phyloP scores from a whole-genome alignment of 2,888 invertebrate species.

The Aphelenchoides bicaudatus region DNA sequence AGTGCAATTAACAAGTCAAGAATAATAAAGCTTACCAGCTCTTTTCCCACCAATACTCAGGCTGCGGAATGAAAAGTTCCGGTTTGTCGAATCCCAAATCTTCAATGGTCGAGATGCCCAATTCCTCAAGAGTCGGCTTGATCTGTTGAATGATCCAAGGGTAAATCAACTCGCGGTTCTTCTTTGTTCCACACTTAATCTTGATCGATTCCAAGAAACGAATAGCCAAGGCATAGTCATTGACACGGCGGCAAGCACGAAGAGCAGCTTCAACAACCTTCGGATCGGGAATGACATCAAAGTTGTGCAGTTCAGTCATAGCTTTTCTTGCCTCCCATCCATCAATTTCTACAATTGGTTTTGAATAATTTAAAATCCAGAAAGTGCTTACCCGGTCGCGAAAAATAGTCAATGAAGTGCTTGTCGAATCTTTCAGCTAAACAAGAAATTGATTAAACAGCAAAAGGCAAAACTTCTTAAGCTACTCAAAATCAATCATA shows the following conservation, averaged over 20 bases:
- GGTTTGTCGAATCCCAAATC: constrained; percentile 95
- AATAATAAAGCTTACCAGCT: too few relatives aligned
- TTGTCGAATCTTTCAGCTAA: constrained; percentile 59
- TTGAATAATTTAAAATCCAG: too few relatives aligned
- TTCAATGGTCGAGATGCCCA: constrained; percentile 88
- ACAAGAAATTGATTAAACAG: too few relatives aligned
- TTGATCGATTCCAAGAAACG: constrained; percentile 87
- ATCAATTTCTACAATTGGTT: too few relatives aligned
- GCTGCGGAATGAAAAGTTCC: constrained; percentile 78
- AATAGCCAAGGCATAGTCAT: constrained; percentile 86
- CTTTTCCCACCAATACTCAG: constrained; percentile 65
- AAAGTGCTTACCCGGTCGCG: too few relatives aligned
- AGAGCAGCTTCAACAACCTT: constrained; percentile 58
- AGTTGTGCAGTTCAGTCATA: constrained; percentile 56
- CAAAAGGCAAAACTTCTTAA: too few relatives aligned
- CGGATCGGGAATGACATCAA: constrained; percentile 60
- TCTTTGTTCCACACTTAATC: constrained; percentile 70
- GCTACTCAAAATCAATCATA: too few relatives aligned
- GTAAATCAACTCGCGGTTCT: constrained; percentile 65
- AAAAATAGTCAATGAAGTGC: constrained; percentile 59
- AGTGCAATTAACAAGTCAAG: constrained; percentile 19
- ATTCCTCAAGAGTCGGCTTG: constrained; percentile 82
- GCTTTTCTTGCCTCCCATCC: constrained; percentile 61
- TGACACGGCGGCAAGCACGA: constrained; percentile 81
- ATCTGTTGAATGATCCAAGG: constrained; percentile 67